Conservation (phyloP, 2,888 invertebrate species). For the Macaria liturata region DNA sequence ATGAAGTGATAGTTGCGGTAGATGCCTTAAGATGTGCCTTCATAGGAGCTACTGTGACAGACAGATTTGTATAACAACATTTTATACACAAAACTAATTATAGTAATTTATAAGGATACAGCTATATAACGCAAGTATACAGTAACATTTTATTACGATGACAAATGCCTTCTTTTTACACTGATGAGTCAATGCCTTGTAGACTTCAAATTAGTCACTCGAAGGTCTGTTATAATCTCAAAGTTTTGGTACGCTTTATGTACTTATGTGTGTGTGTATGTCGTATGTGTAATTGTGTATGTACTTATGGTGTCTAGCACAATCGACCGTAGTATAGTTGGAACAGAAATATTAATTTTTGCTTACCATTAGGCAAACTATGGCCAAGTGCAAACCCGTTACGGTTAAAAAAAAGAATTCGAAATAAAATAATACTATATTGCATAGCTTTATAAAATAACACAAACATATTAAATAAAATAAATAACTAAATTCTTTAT, state of each 20-base stretch:
- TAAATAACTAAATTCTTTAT: no score
- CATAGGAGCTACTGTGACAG: constrained; percentile 15
- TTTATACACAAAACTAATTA: constrained; percentile 8
- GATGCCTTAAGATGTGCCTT: constrained; percentile 68
- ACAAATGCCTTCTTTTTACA: constrained; percentile 14
- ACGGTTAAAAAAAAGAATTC: no score
- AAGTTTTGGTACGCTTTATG: constrained; percentile 38
- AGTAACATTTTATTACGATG: constrained; percentile 8
- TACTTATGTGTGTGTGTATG: constrained; percentile 39
- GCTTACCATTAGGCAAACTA: neutral
- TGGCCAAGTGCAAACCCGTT: no score
- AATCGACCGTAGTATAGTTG: constrained; percentile 20
- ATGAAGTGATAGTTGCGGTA: constrained; percentile 32
- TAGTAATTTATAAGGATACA: constrained; percentile 3
- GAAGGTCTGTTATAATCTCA: constrained; percentile 63
- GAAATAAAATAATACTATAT: no score
- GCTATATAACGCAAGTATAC: constrained; percentile 6
- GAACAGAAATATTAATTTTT: constrained; percentile 1
- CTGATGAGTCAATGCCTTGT: no score
- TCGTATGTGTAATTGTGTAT: constrained; percentile 50
- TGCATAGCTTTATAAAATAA: no score
- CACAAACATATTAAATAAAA: no score
- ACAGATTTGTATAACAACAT: constrained; percentile 11
- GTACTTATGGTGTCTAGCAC: constrained; percentile 46
- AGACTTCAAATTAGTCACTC: constrained; percentile 11